Evolutionary conservation across 2,888 invertebrate genomes (phyloP).

Genomic region (Thumatha senex): DNA sequence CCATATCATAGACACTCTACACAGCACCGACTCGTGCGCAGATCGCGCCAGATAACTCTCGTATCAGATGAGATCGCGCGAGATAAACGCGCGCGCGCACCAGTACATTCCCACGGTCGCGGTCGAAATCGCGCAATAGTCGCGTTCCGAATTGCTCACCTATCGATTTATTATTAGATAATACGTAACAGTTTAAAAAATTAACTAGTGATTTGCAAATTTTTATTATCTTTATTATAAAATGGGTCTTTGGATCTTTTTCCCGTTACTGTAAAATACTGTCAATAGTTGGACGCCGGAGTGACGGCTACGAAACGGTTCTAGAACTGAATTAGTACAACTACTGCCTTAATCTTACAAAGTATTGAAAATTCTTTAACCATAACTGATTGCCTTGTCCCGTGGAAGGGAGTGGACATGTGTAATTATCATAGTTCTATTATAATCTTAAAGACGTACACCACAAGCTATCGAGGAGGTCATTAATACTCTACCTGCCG

Average conservation of each 20-base stretch:
- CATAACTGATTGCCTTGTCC: too few species aligned
- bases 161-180: slow-evolving; percentile 40
- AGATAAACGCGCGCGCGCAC: slow-evolving; percentile 46
- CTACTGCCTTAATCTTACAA: too few species aligned
- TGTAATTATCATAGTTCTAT: too few species aligned
- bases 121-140: slow-evolving; percentile 20
- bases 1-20: slow-evolving; percentile 17
- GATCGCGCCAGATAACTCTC: slow-evolving; percentile 57
- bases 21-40: slow-evolving; percentile 52
- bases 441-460: too few species aligned
- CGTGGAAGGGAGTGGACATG: too few species aligned
- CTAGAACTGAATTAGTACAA: too few species aligned
- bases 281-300: too few species aligned
- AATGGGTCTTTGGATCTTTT: not conserved
- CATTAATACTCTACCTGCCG: too few species aligned
- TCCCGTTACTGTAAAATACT: too few species aligned
- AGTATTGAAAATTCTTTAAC: too few species aligned
- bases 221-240: slow-evolving; percentile 11
- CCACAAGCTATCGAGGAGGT: too few species aligned
- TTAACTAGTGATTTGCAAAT: slow-evolving; percentile 40
- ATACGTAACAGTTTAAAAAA: slow-evolving; percentile 13
- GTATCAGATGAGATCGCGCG: slow-evolving; percentile 63
- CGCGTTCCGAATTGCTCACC: slow-evolving; percentile 42
- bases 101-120: slow-evolving; percentile 52
- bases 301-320: too few species aligned